phyloP scores from a whole-genome alignment of 2,888 invertebrate species.

The Drosophila pseudotalamancana region DNA sequence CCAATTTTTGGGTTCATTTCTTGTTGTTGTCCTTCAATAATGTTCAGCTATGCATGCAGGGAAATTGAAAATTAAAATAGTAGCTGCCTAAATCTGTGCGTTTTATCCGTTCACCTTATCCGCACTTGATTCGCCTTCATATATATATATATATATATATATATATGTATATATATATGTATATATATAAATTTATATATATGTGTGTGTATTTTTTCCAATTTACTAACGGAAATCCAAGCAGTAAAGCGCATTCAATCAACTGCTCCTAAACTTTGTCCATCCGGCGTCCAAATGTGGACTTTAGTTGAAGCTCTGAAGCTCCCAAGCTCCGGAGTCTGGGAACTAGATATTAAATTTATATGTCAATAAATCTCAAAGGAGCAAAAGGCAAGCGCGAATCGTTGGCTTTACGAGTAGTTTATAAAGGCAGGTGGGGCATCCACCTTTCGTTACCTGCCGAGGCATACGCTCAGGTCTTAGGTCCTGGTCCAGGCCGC shows the following conservation, averaged over 20 bases:
- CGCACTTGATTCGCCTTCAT: conserved; percentile 8
- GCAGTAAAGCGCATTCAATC: conserved; percentile 75
- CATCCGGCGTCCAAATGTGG: conserved; percentile 35
- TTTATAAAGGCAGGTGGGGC: too few relatives aligned
- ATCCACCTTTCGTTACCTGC: too few relatives aligned
- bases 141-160: neutral
- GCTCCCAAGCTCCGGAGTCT: neutral
- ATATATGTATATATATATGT: neutral
- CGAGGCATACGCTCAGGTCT: conserved; percentile 34
- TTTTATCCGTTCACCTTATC: too few relatives aligned
- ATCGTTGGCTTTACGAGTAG: conserved; percentile 51
- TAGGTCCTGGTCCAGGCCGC: conserved; percentile 11
- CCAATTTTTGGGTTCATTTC: neutral
- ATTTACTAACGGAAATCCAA: conserved; percentile 78
- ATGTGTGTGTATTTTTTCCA: conserved; percentile 40
- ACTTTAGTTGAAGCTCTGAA: neutral
- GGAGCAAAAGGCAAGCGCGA: conserved; percentile 70
- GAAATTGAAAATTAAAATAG: conserved; percentile 58
- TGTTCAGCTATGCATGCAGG: conserved; percentile 29
- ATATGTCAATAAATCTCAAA: conserved; percentile 75
- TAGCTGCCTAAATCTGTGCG: conserved; percentile 40
- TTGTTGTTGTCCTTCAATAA: conserved; percentile 26
- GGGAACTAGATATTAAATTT: conserved; percentile 64
- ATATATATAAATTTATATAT: neutral
- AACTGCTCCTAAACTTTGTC: conserved; percentile 67